Evolutionary conservation across 2,113 vertebrate genomes (phyloP), one percentile per base, ranked within the genome.

Genomic region (Bubo blakistoni): DNA sequence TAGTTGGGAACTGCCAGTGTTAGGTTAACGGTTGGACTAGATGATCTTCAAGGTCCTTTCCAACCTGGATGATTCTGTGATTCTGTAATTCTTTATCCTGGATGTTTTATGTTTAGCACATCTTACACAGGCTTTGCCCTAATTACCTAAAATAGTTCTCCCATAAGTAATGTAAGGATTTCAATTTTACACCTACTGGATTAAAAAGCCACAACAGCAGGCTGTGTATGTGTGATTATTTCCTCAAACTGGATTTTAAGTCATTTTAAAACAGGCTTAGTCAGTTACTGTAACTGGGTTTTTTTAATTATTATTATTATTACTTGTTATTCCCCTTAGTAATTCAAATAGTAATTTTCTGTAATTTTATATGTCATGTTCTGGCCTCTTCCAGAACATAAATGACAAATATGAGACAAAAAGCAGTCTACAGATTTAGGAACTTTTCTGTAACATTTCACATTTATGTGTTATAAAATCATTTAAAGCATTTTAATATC

Each of bases 111-210:
- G 38, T 85, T 91, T 87, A 89, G 59, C 57, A 83, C 57, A 94
- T 71, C 81, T 94, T 82, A 94, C 40, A 87, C 84, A 92, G 88
- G 27, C 58, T 82, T 95, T 97, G 73, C 57, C 66, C 80, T 97
- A 97, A 97, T 97, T 96, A 83, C 86, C 25, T 91, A 91, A 97
- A 96, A 94, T 95, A 97, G 67, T 90, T 96, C 78, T 82, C 16
- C 61, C 13, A 86, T 57, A 20, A 86, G 69, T 92, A 96, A 87
- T 59, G 44, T 44, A 90, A 79, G 30, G 85, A 97, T 96, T 97
- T 96, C 38, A 92, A 91, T 96, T 96, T 97, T 83, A 97, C 73
- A 96, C 59, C 88, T 94, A 76, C 58, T 92, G 94, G 67, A 95
- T 97, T 98, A 97, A 91, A 97, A 97, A 96, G 55, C 40, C 47